phyloP scores from a whole-genome alignment of 2,888 invertebrate genomes.

The Agrochola lychnidis region DNA sequence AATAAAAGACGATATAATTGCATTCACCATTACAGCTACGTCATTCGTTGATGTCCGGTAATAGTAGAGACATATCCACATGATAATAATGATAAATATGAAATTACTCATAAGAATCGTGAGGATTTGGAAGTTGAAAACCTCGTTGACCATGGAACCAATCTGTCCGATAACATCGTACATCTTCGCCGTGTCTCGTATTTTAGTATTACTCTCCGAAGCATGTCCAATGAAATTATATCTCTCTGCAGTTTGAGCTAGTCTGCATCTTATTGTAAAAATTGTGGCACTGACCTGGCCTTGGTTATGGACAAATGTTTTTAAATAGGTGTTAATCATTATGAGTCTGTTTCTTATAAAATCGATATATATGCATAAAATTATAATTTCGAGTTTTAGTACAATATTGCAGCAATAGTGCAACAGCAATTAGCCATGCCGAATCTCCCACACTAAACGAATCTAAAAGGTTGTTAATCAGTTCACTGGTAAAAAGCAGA shows the following conservation, averaged over 20 bases:
- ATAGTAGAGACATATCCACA: conserved; percentile 76
- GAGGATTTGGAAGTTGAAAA: too few species aligned
- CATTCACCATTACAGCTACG: conserved; percentile 66
- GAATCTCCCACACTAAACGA: neutral
- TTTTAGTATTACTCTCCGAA: too few species aligned
- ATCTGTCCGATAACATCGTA: too few species aligned
- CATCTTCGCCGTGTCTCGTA: too few species aligned
- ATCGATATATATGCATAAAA: conserved; percentile 23
- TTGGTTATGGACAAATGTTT: conserved; percentile 71
- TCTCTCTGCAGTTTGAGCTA: too few species aligned
- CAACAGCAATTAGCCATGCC: conserved; percentile 8
- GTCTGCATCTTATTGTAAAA: conserved; percentile 64
- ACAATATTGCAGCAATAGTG: conserved; percentile 25
- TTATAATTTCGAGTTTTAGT: conserved; percentile 29
- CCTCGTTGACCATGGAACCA: too few species aligned
- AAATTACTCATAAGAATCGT: too few species aligned
- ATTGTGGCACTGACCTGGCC: conserved; percentile 62
- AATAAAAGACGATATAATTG: conserved; percentile 61
- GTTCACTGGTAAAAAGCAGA: too few species aligned
- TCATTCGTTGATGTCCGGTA: conserved; percentile 66
- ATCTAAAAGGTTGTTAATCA: too few species aligned
- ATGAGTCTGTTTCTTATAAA: conserved; percentile 13
- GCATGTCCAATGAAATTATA: too few species aligned
- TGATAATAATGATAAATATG: conserved; percentile 74
- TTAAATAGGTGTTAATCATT: conserved; percentile 74